A percentile compares a stretch with the other conserved stretches of the same genome.
phyloP scores from a whole-genome alignment of 2,888 invertebrate species.

The Acheta domesticus region DNA sequence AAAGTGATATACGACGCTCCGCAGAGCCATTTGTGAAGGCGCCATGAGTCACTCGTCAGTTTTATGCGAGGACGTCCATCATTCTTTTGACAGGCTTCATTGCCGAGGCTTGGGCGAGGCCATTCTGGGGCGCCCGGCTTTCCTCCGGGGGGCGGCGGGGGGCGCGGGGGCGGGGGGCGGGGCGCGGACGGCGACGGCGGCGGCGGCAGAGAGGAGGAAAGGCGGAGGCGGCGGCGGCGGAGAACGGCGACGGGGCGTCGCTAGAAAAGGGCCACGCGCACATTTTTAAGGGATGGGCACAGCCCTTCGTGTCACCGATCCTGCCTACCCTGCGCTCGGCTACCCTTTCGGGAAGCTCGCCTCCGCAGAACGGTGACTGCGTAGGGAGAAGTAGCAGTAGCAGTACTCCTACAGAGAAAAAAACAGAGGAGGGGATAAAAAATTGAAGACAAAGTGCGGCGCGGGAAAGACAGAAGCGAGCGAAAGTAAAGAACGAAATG shows the following conservation, averaged over 20 bases:
- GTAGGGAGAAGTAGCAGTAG: background rate
- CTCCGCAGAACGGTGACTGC: background rate
- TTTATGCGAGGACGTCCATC: conserved; percentile 47
- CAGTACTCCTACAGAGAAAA: background rate
- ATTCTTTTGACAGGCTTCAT: conserved; percentile 49
- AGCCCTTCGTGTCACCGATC: too few relatives aligned
- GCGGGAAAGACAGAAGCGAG: background rate
- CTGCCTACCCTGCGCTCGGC: too few relatives aligned
- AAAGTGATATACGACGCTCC: conserved; percentile 54
- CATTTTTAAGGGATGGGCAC: background rate
- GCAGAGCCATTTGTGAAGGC: conserved; percentile 53
- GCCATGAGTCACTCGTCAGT: conserved; percentile 42
- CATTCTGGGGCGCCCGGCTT: conserved; percentile 31
- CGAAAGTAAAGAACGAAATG: background rate
- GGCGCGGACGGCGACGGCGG: conserved; percentile 18
- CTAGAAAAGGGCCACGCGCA: background rate
- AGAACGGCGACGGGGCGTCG: conserved; percentile 23
- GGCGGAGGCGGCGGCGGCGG: conserved; percentile 22
- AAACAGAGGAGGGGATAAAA: background rate
- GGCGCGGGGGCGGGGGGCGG: conserved; percentile 11
- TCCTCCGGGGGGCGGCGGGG: conserved; percentile 29
- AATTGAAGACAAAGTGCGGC: conserved; percentile 18
- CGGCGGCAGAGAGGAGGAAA: conserved; percentile 29
- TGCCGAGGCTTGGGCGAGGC: conserved; percentile 41
- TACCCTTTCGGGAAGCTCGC: background rate